phyloP scores from a whole-genome alignment of 2,797 vertebrate genomes.

The Pangasius macronema region DNA sequence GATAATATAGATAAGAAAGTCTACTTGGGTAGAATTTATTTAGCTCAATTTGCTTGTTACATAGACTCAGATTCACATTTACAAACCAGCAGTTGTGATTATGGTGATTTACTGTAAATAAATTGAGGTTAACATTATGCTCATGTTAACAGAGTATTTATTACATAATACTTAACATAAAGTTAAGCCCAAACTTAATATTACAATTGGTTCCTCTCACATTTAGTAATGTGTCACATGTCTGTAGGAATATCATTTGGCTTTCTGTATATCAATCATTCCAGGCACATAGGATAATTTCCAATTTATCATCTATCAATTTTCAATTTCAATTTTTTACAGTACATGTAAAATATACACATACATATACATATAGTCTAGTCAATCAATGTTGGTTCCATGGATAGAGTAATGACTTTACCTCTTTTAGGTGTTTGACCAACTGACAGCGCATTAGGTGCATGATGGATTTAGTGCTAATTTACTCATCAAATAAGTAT shows the following conservation, averaged over 20 bases:
- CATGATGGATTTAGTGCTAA: neutral
- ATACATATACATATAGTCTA: neutral
- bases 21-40: too few relatives aligned
- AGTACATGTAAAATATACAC: neutral
- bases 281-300: neutral
- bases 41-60: neutral
- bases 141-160: neutral
- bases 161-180: too few relatives aligned
- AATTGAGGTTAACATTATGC: neutral
- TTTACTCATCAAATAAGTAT: neutral
- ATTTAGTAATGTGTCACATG: neutral
- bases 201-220: too few relatives aligned
- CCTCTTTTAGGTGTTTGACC: neutral
- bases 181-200: too few relatives aligned
- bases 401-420: neutral
- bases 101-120: neutral
- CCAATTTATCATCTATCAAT: neutral
- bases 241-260: neutral
- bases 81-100: neutral
- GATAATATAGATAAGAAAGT: neutral
- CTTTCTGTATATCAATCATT: neutral
- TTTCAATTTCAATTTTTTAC: neutral
- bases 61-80: neutral
- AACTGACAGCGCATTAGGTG: neutral
- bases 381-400: neutral